A percentile compares a stretch with the other conserved stretches of the same genome.
These are phyloP conservation scores for Mylabris phalerata DNA, from an alignment of 1,140 invertebrate species.

Conservation along the genomic window DNA sequence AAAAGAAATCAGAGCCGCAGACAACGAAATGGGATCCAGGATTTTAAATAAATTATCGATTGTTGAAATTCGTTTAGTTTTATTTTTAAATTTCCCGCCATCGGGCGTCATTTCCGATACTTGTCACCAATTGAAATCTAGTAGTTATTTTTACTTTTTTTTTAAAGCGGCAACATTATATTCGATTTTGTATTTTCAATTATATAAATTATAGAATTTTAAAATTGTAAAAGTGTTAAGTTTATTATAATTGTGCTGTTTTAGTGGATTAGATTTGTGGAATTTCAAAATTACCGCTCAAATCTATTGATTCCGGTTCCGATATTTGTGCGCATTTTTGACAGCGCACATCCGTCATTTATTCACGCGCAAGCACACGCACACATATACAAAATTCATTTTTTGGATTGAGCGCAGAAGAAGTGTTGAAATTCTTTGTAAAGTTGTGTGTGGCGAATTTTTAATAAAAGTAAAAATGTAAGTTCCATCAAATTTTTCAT, in stretches of 20 bases:
- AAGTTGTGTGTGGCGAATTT: conserved; percentile 35
- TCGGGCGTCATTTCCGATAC: no score
- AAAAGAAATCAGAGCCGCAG: conserved; percentile 54
- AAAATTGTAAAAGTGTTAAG: no score
- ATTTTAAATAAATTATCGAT: conserved; percentile 49
- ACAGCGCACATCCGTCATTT: not conserved
- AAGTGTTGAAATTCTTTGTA: conserved; percentile 30
- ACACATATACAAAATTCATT: not conserved
- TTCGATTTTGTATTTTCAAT: no score
- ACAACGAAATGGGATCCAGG: conserved; percentile 78
- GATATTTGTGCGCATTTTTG: not conserved
- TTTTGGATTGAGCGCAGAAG: not conserved
- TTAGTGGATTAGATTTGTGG: no score
- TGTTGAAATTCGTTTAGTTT: no score
- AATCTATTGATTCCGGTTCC: not conserved
- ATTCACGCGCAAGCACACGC: not conserved
- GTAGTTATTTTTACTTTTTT: no score
- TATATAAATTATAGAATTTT: no score
- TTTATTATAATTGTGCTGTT: no score
- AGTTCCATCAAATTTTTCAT: conserved; percentile 18
- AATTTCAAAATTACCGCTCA: no score
- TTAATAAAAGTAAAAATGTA: conserved; percentile 37
- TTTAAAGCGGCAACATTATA: no score
- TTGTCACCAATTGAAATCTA: no score
- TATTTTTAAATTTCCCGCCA: no score